A percentile compares a stretch with the other conserved stretches of the same genome.
phyloP scores from a whole-genome alignment of 1,140 invertebrate species.

The Drosophila sp. region DNA sequence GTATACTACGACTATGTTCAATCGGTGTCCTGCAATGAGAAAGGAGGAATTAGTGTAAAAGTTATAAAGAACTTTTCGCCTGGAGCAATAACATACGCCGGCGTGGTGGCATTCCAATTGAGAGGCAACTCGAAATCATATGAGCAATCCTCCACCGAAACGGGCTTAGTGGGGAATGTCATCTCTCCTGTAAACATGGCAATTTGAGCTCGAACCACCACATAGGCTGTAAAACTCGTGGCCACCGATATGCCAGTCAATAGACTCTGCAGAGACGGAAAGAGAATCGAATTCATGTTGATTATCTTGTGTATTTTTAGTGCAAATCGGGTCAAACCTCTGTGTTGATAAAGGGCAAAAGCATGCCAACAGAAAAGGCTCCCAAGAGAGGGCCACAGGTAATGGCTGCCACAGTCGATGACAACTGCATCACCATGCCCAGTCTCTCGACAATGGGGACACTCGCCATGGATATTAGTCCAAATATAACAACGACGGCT shows the following conservation, averaged over 20 bases:
- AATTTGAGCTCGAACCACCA: constrained; percentile 60
- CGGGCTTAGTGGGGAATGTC: constrained; percentile 52
- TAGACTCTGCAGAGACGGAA: constrained; percentile 44
- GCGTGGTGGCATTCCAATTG: constrained; percentile 48
- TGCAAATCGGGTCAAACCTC: constrained; percentile 76
- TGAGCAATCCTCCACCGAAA: constrained; percentile 58
- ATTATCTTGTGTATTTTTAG: neutral
- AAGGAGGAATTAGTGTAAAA: neutral
- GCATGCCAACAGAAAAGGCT: constrained; percentile 92
- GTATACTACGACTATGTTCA: constrained; percentile 29
- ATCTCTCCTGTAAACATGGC: constrained; percentile 55
- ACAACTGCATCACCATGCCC: constrained; percentile 89
- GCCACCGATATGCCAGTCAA: constrained; percentile 50
- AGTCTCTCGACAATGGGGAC: constrained; percentile 88
- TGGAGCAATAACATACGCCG: constrained; percentile 54
- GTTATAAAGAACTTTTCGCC: neutral
- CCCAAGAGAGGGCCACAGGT: constrained; percentile 92
- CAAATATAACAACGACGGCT: constrained; percentile 86
- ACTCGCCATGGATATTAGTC: constrained; percentile 86
- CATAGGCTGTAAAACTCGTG: constrained; percentile 46
- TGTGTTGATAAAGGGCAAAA: constrained; percentile 91
- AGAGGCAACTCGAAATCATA: constrained; percentile 49
- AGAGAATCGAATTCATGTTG: neutral
- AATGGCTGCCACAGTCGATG: constrained; percentile 90
- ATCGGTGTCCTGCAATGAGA: constrained; percentile 8